Evolutionary conservation across 2,113 vertebrate genomes (phyloP), one percentile per base, ranked within the genome.

Genomic region (Vireo altiloquus): DNA sequence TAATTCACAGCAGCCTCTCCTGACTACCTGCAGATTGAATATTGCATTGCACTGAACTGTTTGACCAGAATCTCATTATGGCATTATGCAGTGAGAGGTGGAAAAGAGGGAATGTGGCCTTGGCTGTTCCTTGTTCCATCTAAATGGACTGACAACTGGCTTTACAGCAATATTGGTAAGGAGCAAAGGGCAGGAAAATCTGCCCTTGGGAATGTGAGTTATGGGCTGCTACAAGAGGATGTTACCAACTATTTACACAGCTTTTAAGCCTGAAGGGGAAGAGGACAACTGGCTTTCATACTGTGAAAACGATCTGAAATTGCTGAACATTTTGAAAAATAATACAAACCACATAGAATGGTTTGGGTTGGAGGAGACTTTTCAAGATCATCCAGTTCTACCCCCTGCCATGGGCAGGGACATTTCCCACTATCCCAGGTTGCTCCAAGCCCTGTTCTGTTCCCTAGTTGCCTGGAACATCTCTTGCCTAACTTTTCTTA

Each of bases 71-170:
- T 94, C 90, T 92, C 82, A 85, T 92, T 92, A 87, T 2, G 37
- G 42, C 72, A 92, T 94, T 96, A 89, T 6, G 33, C 42, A 20
- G 24, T 30, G 92, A 95, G 89, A 87, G 82, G 70, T 35, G 63
- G 74, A 49, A 88, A 93, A 90, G 91, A 86, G 87, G 75, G 30
- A 52, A 68, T 60, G 16, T 92, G 94, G 85, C 94, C 94, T 89
- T 93, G 94, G n/a, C 50, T 81, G 46, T 49, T 30, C 22, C 74
- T 87, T 61, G 54, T 82, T 95, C 85, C 9, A 2, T 50, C 46
- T 81, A 82, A 94, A 90, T 46, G 71, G 54, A 13, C 75, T 82
- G 87, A 52, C 70, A 81, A 90, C 86, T 88, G 71, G 85, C 39
- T 81, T 89, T 64, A 64, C 20, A 70, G 79, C 22, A 49, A 75